These are phyloP conservation scores for Erannis defoliaria DNA, from an alignment of 2,888 invertebrate species.

Conservation along the genomic window DNA sequence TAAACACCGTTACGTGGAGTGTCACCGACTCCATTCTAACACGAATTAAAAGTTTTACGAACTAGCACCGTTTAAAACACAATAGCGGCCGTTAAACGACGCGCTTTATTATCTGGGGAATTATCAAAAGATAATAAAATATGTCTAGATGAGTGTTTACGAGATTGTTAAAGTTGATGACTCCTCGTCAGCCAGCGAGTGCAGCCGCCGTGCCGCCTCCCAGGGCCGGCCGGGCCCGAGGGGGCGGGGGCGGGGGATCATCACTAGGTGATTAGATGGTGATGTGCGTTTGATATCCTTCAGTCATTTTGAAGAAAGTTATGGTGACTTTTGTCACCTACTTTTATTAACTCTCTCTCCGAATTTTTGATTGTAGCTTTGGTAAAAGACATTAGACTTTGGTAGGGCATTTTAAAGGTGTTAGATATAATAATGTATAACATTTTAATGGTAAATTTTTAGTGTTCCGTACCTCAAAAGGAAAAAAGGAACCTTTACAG, in stretches of 20 bases:
- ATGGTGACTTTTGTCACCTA: not conserved
- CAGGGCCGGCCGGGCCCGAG: not conserved
- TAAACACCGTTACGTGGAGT: conserved; percentile 6
- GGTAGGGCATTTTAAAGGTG: not conserved
- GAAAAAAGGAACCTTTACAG: too few relatives aligned
- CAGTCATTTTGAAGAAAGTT: not conserved
- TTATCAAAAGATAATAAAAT: conserved; percentile 41
- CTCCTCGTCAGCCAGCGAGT: conserved; percentile 5
- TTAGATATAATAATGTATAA: too few relatives aligned
- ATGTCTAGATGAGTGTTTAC: conserved; percentile 31
- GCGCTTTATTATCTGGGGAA: conserved; percentile 14
- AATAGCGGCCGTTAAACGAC: conserved; percentile 17
- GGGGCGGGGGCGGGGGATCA: not conserved
- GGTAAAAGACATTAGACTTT: not conserved
- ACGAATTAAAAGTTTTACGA: conserved; percentile 22
- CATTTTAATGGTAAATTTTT: too few relatives aligned
- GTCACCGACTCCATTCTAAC: conserved; percentile 15
- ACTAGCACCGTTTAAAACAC: conserved; percentile 10
- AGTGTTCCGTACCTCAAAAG: too few relatives aligned
- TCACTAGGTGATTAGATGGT: not conserved
- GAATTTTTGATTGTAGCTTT: too few relatives aligned
- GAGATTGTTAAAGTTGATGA: conserved; percentile 29
- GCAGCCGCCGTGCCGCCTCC: too few relatives aligned
- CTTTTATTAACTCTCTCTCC: not conserved
- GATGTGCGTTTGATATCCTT: too few relatives aligned